These are phyloP conservation scores for Synanceia verrucosa DNA, from an alignment of 2,797 vertebrate species.

Conservation along the genomic window DNA sequence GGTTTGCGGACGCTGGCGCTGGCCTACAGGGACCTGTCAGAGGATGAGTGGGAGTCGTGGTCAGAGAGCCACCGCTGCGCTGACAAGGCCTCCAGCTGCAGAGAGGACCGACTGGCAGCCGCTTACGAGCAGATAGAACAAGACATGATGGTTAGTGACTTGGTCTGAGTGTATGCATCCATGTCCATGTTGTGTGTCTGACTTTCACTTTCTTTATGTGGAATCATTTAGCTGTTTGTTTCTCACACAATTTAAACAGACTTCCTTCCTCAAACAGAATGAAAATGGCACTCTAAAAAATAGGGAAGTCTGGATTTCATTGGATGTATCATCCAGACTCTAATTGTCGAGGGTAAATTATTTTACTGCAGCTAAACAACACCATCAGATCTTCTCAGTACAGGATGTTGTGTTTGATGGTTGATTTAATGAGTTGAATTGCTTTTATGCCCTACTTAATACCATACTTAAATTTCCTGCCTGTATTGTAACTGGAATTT, in stretches of 20 bases:
- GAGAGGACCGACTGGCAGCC: slow-evolving; percentile 88
- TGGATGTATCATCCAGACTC: not conserved
- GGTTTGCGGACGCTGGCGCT: slow-evolving; percentile 90
- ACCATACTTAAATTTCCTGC: not conserved
- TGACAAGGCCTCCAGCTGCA: slow-evolving; percentile 79
- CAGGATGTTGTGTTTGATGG: not conserved
- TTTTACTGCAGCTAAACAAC: not conserved
- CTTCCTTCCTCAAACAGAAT: not conserved
- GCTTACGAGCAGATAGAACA: slow-evolving; percentile 92
- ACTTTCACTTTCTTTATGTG: not conserved
- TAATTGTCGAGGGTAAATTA: not conserved
- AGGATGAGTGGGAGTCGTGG: slow-evolving; percentile 89
- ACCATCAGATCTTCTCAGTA: not conserved
- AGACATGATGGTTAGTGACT: slow-evolving; percentile 88
- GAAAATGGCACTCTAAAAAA: slow-evolving; percentile 23
- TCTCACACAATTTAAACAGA: not conserved
- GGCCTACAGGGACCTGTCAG: slow-evolving; percentile 91
- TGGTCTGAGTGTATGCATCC: not conserved
- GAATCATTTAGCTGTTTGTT: not conserved
- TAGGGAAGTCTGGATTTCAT: slow-evolving; percentile 13
- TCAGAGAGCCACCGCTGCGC: slow-evolving; percentile 82
- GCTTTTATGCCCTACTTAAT: not conserved
- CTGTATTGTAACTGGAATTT: not conserved
- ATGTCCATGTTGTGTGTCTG: not conserved
- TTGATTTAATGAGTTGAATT: not conserved